Evolutionary conservation across 2,888 invertebrate genomes (phyloP).

Genomic region (Aporophyla lueneburgensis): DNA sequence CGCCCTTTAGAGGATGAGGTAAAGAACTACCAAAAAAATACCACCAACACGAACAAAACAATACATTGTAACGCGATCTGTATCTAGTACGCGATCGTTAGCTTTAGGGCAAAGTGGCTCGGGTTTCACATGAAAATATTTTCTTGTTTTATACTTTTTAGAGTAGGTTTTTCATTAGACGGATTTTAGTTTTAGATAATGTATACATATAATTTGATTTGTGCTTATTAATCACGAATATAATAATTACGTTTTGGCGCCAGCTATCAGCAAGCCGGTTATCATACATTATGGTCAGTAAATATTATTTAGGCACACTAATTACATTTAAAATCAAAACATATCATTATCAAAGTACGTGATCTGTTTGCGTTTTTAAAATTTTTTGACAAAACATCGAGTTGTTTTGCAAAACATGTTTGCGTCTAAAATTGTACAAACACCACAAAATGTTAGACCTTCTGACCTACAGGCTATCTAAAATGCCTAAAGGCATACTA

Average conservation of each 20-base stretch:
- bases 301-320: background rate
- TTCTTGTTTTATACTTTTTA: no score
- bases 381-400: background rate
- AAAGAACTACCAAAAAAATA: no score
- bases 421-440: background rate
- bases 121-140: no score
- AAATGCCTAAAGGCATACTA: background rate
- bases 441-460: background rate
- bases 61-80: no score
- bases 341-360: slow-evolving; percentile 9
- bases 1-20: no score
- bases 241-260: background rate
- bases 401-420: slow-evolving; percentile 41
- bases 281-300: background rate
- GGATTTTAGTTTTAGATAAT: no score
- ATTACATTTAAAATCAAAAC: background rate
- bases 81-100: no score
- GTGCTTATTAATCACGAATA: background rate
- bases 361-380: background rate
- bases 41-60: no score
- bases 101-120: no score
- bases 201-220: background rate
- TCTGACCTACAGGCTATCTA: slow-evolving; percentile 27
- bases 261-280: background rate
- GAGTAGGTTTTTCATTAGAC: no score